Conservation (phyloP, 64 coral and sea anemone species). For the Orbicella faveolata region DNA sequence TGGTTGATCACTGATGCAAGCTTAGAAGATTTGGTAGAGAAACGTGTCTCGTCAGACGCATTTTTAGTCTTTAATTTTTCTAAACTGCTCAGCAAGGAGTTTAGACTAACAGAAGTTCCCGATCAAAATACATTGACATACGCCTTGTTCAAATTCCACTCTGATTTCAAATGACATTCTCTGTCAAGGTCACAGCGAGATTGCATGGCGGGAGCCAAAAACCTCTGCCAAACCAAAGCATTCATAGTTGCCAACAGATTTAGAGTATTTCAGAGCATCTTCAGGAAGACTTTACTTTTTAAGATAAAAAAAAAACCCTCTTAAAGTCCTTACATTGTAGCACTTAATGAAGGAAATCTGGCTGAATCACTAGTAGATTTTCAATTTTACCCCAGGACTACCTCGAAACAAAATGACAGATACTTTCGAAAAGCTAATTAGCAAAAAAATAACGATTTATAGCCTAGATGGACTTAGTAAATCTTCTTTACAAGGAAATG, state of each 20-base stretch:
- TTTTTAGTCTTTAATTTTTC: too few species aligned
- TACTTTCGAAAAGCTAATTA: neutral
- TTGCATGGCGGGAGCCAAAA: neutral
- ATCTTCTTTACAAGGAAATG: constrained; percentile 10
- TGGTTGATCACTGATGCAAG: neutral
- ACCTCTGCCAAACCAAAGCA: neutral
- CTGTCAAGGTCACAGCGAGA: constrained; percentile 2
- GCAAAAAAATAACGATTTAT: neutral
- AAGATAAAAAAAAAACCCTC: neutral
- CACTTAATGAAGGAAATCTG: constrained; percentile 19
- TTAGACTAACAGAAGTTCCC: neutral
- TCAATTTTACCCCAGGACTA: neutral
- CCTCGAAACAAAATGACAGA: neutral
- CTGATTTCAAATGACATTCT: neutral
- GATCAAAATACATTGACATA: neutral
- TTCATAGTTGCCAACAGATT: neutral
- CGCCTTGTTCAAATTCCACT: neutral
- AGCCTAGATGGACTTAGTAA: neutral
- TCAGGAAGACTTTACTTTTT: neutral
- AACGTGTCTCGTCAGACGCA: neutral
- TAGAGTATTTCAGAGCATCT: neutral
- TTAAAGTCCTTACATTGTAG: neutral
- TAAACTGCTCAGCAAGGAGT: too few species aligned
- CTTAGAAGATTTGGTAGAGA: neutral
- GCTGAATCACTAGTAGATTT: neutral